Conservation (phyloP, 1,140 invertebrate species). For the Drosophila albomicans region DNA sequence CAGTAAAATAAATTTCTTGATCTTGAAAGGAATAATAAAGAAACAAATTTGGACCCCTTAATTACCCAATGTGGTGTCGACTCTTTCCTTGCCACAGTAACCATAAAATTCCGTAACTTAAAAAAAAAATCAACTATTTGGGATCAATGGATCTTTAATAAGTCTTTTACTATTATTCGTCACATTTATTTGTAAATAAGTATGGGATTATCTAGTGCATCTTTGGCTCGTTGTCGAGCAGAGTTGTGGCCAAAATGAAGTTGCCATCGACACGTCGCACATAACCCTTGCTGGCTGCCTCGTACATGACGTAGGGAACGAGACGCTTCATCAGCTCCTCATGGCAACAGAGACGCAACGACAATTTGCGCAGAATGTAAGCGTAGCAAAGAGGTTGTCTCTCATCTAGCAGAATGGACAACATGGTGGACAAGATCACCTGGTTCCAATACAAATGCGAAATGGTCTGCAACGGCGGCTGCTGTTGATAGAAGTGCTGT, state of each 20-base stretch:
- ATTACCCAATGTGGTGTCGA: neutral
- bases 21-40: too few relatives aligned
- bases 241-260: neutral
- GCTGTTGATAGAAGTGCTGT: neutral
- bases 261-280: constrained; percentile 8
- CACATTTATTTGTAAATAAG: too few relatives aligned
- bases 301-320: constrained; percentile 27
- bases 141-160: constrained; percentile 9
- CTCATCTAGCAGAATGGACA: constrained; percentile 25
- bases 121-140: neutral
- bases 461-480: neutral
- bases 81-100: neutral
- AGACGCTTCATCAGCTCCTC: constrained; percentile 26
- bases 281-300: constrained; percentile 28
- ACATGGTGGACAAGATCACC: constrained; percentile 3
- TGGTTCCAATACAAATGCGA: constrained; percentile 3
- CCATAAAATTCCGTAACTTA: neutral
- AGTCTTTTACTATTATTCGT: too few relatives aligned
- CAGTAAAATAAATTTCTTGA: too few relatives aligned
- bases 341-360: constrained; percentile 17
- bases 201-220: neutral
- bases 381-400: neutral
- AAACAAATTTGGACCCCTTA: too few relatives aligned
- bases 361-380: neutral
- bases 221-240: neutral